phyloP scores from a whole-genome alignment of 2,888 invertebrate species.

The Allygus modestus region DNA sequence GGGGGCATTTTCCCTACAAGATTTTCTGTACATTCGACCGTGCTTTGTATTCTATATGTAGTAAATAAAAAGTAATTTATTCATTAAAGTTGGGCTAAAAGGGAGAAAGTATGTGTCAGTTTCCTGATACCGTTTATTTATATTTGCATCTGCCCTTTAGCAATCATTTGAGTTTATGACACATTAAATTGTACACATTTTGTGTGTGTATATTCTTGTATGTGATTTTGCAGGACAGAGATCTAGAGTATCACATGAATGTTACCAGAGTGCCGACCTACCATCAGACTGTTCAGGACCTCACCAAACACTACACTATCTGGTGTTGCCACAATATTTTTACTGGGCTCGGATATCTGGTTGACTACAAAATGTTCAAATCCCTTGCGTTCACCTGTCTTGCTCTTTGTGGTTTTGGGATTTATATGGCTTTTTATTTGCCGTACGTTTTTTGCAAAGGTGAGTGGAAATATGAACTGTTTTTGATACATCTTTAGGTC shows the following conservation, averaged over 20 bases:
- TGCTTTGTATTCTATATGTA: no score
- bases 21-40: no score
- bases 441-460: constrained; percentile 44
- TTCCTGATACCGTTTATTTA: no score
- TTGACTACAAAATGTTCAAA: constrained; percentile 68
- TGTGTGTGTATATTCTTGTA: no score
- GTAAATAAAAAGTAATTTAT: no score
- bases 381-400: constrained; percentile 58
- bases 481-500: no score
- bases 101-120: no score
- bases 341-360: constrained; percentile 72
- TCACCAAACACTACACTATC: constrained; percentile 27
- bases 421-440: constrained; percentile 51
- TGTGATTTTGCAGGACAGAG: constrained; percentile 49
- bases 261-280: constrained; percentile 56
- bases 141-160: no score
- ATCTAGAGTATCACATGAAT: constrained; percentile 63
- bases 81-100: no score
- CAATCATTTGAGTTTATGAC: no score
- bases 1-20: no score
- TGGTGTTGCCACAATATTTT: constrained; percentile 53
- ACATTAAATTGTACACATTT: no score
- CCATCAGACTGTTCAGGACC: constrained; percentile 34
- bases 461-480: not conserved
- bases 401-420: not conserved